Percentiles rank a stretch among this genome's conserved stretches.
These are phyloP conservation scores for Volucella inflata DNA, from an alignment of 2,888 invertebrate genomes.

Conservation along the genomic window DNA sequence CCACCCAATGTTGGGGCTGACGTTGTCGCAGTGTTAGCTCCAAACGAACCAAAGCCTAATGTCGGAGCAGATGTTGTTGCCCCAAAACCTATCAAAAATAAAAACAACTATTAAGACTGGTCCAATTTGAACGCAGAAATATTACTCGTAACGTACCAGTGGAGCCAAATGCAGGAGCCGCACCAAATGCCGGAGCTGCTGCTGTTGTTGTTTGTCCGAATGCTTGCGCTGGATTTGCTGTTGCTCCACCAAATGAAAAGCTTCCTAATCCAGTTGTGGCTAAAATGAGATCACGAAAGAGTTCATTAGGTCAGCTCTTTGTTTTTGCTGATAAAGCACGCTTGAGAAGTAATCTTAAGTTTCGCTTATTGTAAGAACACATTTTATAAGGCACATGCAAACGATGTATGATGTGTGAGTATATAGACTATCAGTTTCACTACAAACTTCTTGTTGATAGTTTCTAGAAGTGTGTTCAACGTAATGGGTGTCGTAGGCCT, in stretches of 20 bases:
- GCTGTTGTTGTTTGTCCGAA: conserved; percentile 78
- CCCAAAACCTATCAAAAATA: conserved; percentile 77
- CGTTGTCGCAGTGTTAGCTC: conserved; percentile 77
- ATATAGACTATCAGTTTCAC: conserved; percentile 29
- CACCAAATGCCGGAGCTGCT: conserved; percentile 78
- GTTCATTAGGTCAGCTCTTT: conserved; percentile 50
- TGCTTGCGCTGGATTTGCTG: conserved; percentile 76
- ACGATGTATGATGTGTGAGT: neutral
- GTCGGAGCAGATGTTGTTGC: conserved; percentile 78
- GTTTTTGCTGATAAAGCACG: conserved; percentile 46
- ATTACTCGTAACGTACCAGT: conserved; percentile 33
- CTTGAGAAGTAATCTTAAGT: conserved; percentile 12
- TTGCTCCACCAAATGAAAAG: conserved; percentile 80
- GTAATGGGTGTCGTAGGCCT: conserved; percentile 53
- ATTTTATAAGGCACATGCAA: neutral
- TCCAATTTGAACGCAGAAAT: neutral
- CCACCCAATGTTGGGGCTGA: conserved; percentile 78
- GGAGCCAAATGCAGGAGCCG: conserved; percentile 74
- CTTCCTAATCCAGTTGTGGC: conserved; percentile 84
- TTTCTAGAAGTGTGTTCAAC: neutral
- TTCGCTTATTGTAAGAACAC: neutral
- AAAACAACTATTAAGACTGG: neutral
- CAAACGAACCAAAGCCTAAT: conserved; percentile 79
- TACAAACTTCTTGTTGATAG: conserved; percentile 25
- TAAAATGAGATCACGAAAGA: conserved; percentile 41